Conservation (phyloP, 2,888 invertebrate genomes). For the Calameuta idolon region DNA sequence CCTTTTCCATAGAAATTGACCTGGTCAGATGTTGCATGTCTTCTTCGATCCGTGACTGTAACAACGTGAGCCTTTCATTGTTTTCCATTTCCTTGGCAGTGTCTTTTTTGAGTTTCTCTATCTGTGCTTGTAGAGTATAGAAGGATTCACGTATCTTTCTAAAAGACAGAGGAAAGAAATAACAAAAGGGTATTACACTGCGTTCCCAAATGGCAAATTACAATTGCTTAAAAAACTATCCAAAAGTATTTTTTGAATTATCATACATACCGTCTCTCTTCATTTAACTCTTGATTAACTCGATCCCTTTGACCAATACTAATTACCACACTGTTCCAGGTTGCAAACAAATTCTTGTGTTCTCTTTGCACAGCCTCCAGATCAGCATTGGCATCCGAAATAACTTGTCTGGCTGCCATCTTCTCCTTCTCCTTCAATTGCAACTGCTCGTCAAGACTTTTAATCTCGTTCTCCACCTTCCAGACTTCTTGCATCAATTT, state of each 20-base stretch:
- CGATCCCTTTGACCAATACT: constrained; percentile 79
- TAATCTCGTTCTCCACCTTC: constrained; percentile 76
- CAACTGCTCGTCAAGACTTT: constrained; percentile 75
- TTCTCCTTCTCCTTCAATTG: constrained; percentile 75
- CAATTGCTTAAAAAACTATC: constrained; percentile 12
- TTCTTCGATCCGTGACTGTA: constrained; percentile 71
- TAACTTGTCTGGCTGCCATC: constrained; percentile 71
- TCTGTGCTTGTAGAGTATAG: constrained; percentile 70
- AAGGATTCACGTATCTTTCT: constrained; percentile 74
- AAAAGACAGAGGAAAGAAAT: constrained; percentile 33
- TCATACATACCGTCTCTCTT: constrained; percentile 71
- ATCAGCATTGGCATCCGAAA: constrained; percentile 79
- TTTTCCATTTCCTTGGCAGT: constrained; percentile 75
- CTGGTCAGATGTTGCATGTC: constrained; percentile 68
- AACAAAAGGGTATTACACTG: background rate
- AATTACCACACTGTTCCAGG: constrained; percentile 81
- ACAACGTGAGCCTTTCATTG: constrained; percentile 74
- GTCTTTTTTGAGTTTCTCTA: constrained; percentile 77
- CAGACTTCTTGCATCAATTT: constrained; percentile 78
- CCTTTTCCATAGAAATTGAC: constrained; percentile 69
- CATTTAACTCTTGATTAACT: constrained; percentile 73
- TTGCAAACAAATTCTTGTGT: constrained; percentile 76
- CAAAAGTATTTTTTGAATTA: constrained; percentile 11
- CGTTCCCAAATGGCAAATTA: constrained; percentile 6
- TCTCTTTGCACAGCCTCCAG: constrained; percentile 79